Percentiles rank a stretch among this genome's conserved stretches.
Evolutionary conservation across 2,113 vertebrate species (phyloP).

Genomic region (Phrynosoma blainvillii): DNA sequence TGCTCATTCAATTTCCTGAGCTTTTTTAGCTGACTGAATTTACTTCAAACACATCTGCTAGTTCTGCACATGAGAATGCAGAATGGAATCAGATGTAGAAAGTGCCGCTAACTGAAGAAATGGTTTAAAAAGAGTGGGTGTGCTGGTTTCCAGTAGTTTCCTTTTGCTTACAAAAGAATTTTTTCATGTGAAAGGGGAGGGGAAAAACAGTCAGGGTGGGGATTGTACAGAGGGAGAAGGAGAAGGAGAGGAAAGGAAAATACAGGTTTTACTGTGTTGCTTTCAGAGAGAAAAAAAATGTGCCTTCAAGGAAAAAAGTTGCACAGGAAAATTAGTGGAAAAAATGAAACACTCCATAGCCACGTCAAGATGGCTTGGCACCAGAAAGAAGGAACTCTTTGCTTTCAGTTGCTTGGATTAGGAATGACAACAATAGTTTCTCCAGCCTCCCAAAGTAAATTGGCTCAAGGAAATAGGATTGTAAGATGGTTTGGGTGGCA

Average conservation of each 20-base stretch:
- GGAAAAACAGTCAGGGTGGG: constrained; percentile 54
- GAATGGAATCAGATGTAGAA: background rate
- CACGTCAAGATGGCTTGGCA: background rate
- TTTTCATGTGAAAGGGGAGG: constrained; percentile 55
- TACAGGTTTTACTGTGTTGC: constrained; percentile 15
- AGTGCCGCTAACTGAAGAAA: rapidly evolving
- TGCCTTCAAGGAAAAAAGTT: constrained; percentile 46
- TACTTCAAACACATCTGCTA: background rate
- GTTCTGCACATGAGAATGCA: rapidly evolving
- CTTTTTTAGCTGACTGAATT: background rate
- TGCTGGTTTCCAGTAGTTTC: constrained; percentile 29
- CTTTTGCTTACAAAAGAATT: constrained; percentile 9
- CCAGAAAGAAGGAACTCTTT: background rate
- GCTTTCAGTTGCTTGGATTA: background rate
- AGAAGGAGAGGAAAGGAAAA: background rate
- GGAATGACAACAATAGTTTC: background rate
- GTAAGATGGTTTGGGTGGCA: background rate
- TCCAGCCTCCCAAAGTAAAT: background rate
- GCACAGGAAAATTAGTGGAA: constrained; percentile 47
- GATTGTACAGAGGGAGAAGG: background rate
- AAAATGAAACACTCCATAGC: constrained; percentile 33
- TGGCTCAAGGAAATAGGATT: background rate
- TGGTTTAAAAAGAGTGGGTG: constrained; percentile 3
- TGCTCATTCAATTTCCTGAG: constrained; percentile 35
- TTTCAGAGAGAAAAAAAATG: constrained; percentile 12